These are phyloP conservation scores for Sinodicranocentrus sp. DNA, from an alignment of 2,888 invertebrate species.

Conservation along the genomic window DNA sequence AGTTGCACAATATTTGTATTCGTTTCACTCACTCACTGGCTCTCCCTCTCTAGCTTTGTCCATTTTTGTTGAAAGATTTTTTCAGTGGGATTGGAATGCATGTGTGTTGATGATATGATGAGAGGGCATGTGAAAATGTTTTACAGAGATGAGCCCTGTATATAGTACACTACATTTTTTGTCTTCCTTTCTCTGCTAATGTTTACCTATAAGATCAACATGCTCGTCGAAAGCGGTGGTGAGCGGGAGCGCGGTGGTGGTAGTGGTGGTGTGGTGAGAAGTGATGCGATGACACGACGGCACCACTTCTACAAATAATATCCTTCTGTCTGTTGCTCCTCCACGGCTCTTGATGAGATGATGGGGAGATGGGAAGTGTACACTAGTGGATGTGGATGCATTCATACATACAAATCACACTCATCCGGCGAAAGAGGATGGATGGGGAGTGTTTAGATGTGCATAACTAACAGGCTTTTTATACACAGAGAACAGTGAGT, in stretches of 20 bases:
- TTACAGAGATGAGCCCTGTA: not conserved
- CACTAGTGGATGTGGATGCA: slow-evolving; percentile 14
- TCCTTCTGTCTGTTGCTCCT: slow-evolving; percentile 25
- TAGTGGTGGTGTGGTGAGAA: slow-evolving; percentile 48
- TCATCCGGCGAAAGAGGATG: slow-evolving; percentile 14
- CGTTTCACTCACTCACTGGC: not conserved
- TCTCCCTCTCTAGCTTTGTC: slow-evolving; percentile 16
- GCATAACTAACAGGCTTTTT: slow-evolving; percentile 9
- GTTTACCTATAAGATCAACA: slow-evolving; percentile 62
- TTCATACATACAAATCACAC: slow-evolving; percentile 52
- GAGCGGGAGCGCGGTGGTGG: too few species aligned
- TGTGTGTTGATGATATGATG: too few species aligned
- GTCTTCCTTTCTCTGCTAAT: not conserved
- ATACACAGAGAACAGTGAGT: not conserved
- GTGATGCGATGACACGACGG: slow-evolving; percentile 67
- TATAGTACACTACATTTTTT: too few species aligned
- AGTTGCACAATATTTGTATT: slow-evolving; percentile 1
- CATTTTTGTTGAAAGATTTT: slow-evolving; percentile 48
- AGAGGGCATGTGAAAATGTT: not conserved
- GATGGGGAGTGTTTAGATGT: slow-evolving; percentile 13
- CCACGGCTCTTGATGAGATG: not conserved
- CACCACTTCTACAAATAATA: slow-evolving; percentile 62
- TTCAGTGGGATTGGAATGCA: not conserved
- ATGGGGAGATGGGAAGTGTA: not conserved
- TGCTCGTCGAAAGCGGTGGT: too few species aligned